Percentiles rank a stretch among this genome's conserved stretches.
Conservation (phyloP, 2,888 invertebrate genomes). For the Cabera pusaria region DNA sequence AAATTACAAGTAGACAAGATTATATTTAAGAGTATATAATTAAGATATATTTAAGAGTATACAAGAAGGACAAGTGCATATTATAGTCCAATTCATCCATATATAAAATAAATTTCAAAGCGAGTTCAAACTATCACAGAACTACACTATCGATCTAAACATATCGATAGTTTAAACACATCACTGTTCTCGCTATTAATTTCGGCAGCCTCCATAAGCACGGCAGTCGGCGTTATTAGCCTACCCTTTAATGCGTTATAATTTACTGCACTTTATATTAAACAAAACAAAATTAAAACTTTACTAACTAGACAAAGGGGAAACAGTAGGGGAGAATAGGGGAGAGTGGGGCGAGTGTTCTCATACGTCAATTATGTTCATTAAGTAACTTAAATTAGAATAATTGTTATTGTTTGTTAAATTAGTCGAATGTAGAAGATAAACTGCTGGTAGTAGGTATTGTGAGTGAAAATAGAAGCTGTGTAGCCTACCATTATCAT, state of each 20-base stretch:
- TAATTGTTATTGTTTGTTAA: constrained; percentile 18
- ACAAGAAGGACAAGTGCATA: too few relatives aligned
- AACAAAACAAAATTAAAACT: constrained; percentile 79
- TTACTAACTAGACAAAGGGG: constrained; percentile 54
- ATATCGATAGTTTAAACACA: constrained; percentile 36
- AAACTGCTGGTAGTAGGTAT: too few relatives aligned
- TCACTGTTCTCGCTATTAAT: constrained; percentile 69
- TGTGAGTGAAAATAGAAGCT: too few relatives aligned
- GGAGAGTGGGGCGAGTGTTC: constrained; percentile 20
- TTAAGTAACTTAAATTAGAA: constrained; percentile 19
- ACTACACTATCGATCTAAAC: too few relatives aligned
- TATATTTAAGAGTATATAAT: too few relatives aligned
- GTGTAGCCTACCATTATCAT: too few relatives aligned
- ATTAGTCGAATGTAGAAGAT: constrained; percentile 4
- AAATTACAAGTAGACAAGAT: too few relatives aligned
- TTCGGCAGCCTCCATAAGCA: constrained; percentile 74
- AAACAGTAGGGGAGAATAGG: constrained; percentile 22
- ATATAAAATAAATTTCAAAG: too few relatives aligned
- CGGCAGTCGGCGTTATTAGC: constrained; percentile 77
- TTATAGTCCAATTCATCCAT: too few relatives aligned
- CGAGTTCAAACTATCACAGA: too few relatives aligned
- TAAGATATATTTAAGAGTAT: too few relatives aligned
- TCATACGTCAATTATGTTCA: constrained; percentile 28
- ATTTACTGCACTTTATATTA: constrained; percentile 80
- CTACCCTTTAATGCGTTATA: constrained; percentile 78